phyloP scores from a whole-genome alignment of 2,888 invertebrate species.

The Cryptus viduatorius region DNA sequence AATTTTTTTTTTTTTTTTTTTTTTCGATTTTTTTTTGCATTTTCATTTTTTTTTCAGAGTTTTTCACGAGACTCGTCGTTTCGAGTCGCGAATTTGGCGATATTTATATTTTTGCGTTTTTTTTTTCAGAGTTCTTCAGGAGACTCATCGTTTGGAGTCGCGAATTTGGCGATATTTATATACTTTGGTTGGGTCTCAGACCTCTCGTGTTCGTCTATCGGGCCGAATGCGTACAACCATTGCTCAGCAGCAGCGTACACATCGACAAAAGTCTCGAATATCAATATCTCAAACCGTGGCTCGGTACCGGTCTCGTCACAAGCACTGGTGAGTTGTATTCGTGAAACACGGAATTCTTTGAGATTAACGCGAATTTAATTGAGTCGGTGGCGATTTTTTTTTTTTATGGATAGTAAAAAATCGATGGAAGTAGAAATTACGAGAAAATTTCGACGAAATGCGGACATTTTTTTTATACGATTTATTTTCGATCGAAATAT shows the following conservation, averaged over 20 bases:
- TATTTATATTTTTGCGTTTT: conserved; percentile 75
- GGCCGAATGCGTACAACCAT: conserved; percentile 80
- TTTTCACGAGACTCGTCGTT: conserved; percentile 78
- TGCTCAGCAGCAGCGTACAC: conserved; percentile 81
- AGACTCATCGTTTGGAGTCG: conserved; percentile 78
- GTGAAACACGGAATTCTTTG: background rate
- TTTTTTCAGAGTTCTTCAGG: conserved; percentile 81
- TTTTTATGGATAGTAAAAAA: too few relatives aligned
- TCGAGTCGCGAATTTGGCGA: conserved; percentile 81
- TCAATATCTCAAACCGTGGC: conserved; percentile 80
- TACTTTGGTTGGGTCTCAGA: conserved; percentile 82
- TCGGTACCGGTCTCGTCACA: conserved; percentile 82
- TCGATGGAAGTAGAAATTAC: too few relatives aligned
- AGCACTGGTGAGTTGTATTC: conserved; percentile 78
- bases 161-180: conserved; percentile 80
- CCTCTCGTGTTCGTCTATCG: conserved; percentile 82
- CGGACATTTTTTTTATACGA: too few relatives aligned
- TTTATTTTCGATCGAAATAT: too few relatives aligned
- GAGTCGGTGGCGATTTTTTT: too few relatives aligned
- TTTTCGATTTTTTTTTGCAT: background rate
- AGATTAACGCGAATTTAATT: too few relatives aligned
- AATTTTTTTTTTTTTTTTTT: background rate
- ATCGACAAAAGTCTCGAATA: conserved; percentile 84
- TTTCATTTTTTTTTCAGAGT: conserved; percentile 74
- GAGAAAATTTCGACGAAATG: too few relatives aligned